Evolutionary conservation across 2,797 vertebrate species (phyloP).

Genomic region (Eremophila alpestris): DNA sequence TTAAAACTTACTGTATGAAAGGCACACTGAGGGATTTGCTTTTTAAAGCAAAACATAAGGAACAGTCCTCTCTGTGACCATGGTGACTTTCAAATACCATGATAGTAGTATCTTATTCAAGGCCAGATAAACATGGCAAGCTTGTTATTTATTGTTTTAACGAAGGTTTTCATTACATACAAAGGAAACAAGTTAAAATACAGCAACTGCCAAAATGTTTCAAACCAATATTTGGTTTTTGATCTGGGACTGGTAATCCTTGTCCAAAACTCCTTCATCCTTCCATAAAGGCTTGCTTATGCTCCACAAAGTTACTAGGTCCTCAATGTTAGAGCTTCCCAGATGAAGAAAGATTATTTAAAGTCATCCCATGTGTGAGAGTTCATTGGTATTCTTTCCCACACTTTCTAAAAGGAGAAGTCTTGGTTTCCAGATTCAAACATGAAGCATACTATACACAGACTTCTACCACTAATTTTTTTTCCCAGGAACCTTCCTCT

Average conservation of each 20-base stretch:
- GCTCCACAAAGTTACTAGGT: not conserved
- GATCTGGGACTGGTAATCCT: not conserved
- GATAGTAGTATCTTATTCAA: not conserved
- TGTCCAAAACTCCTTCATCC: not conserved
- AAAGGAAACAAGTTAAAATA: not conserved
- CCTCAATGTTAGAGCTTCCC: not conserved
- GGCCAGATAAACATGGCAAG: not conserved
- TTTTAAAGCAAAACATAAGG: not conserved
- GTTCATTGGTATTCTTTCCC: not conserved
- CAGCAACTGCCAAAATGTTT: not conserved
- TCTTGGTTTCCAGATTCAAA: not conserved
- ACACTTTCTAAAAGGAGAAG: not conserved
- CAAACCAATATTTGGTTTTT: not conserved
- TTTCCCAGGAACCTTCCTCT: not conserved
- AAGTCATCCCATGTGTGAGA: not conserved
- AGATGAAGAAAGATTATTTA: not conserved
- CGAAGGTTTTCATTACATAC: not conserved
- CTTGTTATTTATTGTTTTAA: not conserved
- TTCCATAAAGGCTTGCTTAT: not conserved
- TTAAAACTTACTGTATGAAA: not conserved
- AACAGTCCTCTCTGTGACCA: not conserved
- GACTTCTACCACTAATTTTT: not conserved
- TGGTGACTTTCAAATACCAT: not conserved
- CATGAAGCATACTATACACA: not conserved
- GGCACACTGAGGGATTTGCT: not conserved